Conservation (phyloP, 1,140 invertebrate species). For the Solenopsis invicta region DNA sequence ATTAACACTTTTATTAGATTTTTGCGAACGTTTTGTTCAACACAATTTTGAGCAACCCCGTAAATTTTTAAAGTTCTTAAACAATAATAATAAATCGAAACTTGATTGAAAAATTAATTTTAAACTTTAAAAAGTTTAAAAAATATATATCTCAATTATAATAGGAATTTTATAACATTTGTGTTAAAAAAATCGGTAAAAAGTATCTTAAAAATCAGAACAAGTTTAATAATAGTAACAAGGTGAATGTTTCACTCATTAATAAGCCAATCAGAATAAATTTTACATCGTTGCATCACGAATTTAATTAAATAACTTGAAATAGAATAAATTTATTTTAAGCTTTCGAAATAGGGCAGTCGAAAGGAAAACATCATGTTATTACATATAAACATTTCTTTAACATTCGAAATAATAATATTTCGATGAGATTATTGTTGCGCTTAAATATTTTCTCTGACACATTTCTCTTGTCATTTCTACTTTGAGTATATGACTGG, state of each 20-base stretch:
- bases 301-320: constrained; percentile 24
- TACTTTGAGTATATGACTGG: neutral
- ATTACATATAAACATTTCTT: neutral
- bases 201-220: neutral
- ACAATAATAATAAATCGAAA: neutral
- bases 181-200: neutral
- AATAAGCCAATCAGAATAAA: neutral
- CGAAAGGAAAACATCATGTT: neutral
- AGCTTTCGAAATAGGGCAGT: neutral
- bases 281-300: neutral
- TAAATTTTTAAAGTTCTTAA: neutral
- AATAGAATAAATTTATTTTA: constrained; percentile 12
- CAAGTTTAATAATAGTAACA: neutral
- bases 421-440: neutral
- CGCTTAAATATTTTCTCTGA: neutral
- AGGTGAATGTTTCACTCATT: neutral
- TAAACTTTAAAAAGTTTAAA: neutral
- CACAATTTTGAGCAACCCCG: neutral
- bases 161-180: neutral
- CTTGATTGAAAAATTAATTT: neutral
- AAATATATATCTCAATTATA: neutral
- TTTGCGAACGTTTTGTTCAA: neutral
- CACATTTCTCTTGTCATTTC: neutral
- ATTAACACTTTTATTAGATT: constrained; percentile 5
- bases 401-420: neutral